Evolutionary conservation across 2,888 invertebrate genomes (phyloP), one percentile per base, ranked within the genome.

Genomic region (Zaprionus bogoriensis): DNA sequence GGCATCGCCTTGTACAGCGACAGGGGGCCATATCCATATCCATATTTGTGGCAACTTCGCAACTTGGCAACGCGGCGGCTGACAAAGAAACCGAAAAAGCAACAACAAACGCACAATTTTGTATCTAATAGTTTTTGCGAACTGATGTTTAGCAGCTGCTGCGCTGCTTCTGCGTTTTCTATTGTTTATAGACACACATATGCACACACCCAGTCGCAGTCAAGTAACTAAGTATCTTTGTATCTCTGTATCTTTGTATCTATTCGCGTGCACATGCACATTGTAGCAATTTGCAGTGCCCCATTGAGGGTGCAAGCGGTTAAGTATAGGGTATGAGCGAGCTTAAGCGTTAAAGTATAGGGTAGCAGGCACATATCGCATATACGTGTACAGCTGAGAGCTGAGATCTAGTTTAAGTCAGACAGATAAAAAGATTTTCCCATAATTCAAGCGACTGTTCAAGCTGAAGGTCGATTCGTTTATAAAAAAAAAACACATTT

Each of bases 111-210:
- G 74, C 71, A 77, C 60, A 55, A 77, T 71, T 82, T 74, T 74
- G 77, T 82, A 73, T 61, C 83, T 83, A 68, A 80, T 77, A 74
- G 67, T 65, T 79, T 70, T 74, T 60, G 65, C 66, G 51, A 59
- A 55, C 61, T 72, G 72, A 80, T 77, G 69, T 55, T 64, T 72
- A 61, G 69, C 80, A 77, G 77, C 80, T 83, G 79, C 52, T 64
- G 51, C 20, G 22, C 41, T 41, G 76, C 76, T 81, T 75, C 50
- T 53, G 64, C 51, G 52, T 62, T 46, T 47, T 45, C 22, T 5
- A 46, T 72, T 77, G 75, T 73, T 74, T 73, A 67, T 54, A 46
- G 54, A 44, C 44, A 55, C 51, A 30, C 57, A 55, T 64, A 22
- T 22, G 23, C 22, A 27, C 14, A 12, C 22, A 52, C 4, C 20